Conservation (phyloP, 2,797 vertebrate species). For the Orestias chungarensis region DNA sequence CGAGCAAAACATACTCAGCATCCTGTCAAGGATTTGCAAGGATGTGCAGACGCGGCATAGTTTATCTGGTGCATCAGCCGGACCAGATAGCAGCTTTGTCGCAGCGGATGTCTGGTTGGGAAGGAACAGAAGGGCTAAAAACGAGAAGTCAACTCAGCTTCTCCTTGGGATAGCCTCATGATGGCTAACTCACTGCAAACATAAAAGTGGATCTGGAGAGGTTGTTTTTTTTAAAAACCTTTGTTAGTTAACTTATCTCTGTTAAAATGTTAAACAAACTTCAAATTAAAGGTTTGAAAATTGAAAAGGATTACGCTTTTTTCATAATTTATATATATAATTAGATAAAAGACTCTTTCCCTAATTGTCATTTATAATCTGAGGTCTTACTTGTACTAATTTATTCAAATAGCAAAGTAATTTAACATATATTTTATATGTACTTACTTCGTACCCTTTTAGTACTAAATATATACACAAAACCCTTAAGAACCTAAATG, state of each 20-base stretch:
- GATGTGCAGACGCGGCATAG: constrained; percentile 51
- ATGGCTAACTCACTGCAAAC: constrained; percentile 19
- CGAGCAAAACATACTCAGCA: constrained; percentile 61
- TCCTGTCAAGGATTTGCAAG: constrained; percentile 51
- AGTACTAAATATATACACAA: too few relatives aligned
- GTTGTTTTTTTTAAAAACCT: not conserved
- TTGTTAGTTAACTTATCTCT: not conserved
- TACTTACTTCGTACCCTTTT: not conserved
- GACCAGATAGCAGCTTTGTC: constrained; percentile 35
- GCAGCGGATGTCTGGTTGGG: constrained; percentile 41
- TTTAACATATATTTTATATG: not conserved
- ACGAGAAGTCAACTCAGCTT: constrained; percentile 21
- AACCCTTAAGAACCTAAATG: too few relatives aligned
- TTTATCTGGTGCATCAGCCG: constrained; percentile 46
- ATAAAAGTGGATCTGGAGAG: not conserved
- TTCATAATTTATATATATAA: not conserved
- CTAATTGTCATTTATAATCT: not conserved
- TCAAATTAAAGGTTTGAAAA: not conserved
- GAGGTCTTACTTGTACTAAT: not conserved
- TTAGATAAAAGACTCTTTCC: not conserved
- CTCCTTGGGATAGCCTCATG: constrained; percentile 21
- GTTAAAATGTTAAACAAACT: not conserved
- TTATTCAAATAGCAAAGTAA: not conserved
- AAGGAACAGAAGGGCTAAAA: constrained; percentile 24
- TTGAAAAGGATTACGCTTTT: not conserved